Evolutionary conservation across 1,140 invertebrate species (phyloP).

Genomic region (Arctopsyche grandis): DNA sequence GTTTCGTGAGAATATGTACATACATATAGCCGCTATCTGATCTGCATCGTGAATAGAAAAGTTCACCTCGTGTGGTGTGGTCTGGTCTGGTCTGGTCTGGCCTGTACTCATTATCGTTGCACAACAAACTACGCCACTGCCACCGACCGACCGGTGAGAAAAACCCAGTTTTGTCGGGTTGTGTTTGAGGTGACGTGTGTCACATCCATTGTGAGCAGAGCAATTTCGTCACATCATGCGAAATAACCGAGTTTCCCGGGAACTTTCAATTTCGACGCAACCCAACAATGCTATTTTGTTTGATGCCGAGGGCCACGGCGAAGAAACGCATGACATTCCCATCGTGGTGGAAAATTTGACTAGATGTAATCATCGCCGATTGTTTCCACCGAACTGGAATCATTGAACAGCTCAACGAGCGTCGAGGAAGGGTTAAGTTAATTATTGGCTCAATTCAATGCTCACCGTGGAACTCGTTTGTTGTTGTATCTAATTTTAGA

Average conservation of each 20-base stretch:
- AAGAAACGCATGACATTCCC: no score
- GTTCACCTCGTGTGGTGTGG: conserved; percentile 22
- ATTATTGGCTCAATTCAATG: no score
- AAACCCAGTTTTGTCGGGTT: conserved; percentile 12
- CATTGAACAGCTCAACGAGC: no score
- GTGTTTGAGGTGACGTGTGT: conserved; percentile 16
- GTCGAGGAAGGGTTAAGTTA: no score
- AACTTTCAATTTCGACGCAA: conserved; percentile 41
- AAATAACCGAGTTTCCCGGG: conserved; percentile 24
- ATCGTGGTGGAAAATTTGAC: no score
- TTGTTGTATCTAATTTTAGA: no score
- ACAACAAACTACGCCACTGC: conserved; percentile 26
- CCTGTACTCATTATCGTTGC: background rate
- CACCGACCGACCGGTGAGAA: background rate
- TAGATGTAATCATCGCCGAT: no score
- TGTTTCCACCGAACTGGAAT: no score
- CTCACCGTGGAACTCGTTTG: no score
- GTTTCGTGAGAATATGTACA: conserved; percentile 45
- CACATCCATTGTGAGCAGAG: conserved; percentile 40
- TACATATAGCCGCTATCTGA: conserved; percentile 3
- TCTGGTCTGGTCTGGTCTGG: conserved; percentile 1
- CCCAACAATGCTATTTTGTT: background rate
- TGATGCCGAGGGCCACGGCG: no score
- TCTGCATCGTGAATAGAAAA: conserved; percentile 35
- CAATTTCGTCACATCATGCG: conserved; percentile 41